These are phyloP conservation scores for Aleiodes leptofemur DNA, from an alignment of 2,888 invertebrate genomes.

Conservation along the genomic window DNA sequence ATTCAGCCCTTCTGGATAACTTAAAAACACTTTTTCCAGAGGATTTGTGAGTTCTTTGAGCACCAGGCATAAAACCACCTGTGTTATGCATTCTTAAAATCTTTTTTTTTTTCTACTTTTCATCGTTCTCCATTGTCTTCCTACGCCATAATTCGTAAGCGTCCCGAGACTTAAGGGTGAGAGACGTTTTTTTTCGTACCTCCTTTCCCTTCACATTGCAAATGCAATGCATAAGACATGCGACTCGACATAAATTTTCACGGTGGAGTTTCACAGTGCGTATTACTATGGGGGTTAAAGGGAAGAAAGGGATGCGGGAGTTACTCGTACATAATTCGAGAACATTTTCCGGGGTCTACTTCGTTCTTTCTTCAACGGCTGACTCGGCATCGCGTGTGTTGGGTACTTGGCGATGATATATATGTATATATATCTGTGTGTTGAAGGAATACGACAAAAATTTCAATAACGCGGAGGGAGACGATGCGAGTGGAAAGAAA, in stretches of 20 bases:
- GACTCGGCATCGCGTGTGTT: conserved; percentile 48
- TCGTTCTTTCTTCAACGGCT: conserved; percentile 31
- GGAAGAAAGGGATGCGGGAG: conserved; percentile 34
- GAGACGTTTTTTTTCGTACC: conserved; percentile 14
- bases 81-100: conserved; percentile 24
- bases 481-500: background rate
- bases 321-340: conserved; percentile 46
- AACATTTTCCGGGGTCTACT: conserved; percentile 33
- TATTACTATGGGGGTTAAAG: conserved; percentile 12
- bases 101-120: conserved; percentile 7
- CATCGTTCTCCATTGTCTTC: conserved; percentile 1
- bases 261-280: conserved; percentile 14
- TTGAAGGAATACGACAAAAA: conserved; percentile 56
- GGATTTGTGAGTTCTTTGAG: conserved; percentile 19
- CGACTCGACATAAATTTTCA: conserved; percentile 39
- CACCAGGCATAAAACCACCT: conserved; percentile 24
- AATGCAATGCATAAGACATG: conserved; percentile 44
- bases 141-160: conserved; percentile 5
- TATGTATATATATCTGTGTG: conserved; percentile 50
- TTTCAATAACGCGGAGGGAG: conserved; percentile 59
- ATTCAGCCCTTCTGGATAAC: conserved; percentile 20
- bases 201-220: conserved; percentile 4
- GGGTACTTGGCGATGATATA: background rate
- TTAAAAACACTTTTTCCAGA: conserved; percentile 20
- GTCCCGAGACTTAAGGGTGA: conserved; percentile 15